Evolutionary conservation across 2,797 vertebrate species (phyloP), one percentile per base, ranked within the genome.

Genomic region (Esox masquinongy): DNA sequence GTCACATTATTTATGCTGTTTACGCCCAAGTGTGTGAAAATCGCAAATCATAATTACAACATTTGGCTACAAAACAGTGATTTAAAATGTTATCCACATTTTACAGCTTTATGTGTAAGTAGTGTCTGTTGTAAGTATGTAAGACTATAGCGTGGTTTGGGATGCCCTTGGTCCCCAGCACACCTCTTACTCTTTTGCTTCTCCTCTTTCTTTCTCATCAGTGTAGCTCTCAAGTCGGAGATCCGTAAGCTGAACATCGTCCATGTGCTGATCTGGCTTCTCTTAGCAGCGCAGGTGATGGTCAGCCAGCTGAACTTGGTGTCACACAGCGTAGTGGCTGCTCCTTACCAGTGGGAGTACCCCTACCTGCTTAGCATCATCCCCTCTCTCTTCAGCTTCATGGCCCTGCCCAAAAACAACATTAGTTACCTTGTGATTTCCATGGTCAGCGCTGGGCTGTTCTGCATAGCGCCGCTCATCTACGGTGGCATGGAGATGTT

Each of bases 401-500:
- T 96, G 89, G 96, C 98, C 0, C 91, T 98, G 68, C 98, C 97
- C 0, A 95, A 95, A 14, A 99, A 99, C 94, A 99, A 98, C 93
- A 97, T 97, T 88, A 97, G 98, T 91, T 98, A 99, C 92, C 86
- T 99, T 91, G 97, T 99, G 15, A 93, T 98, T 78, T 97, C 97
- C 83, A 99, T 99, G 97, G 97, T 99, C 91, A 97, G 97, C 75
- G 88, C 93, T 0, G 98, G 97, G 1, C 96, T 99, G 12, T 98
- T 99, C 81, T 97, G 96, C 0, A 84, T 99, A 5, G 96, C 95
- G 0, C 96, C 98, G 0, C 95, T 99, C 34, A 95, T 99, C 84
- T 99, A 99, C 0, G 97, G 98, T 17, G 89, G 91, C 74, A 98
- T 99, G 96, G 98, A 99, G 92, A 99, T 99, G 98, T 98, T 99